Percentiles rank a stretch among this genome's conserved stretches.
Conservation (phyloP, 2,888 invertebrate species). For the Yponomeuta plumbellus region DNA sequence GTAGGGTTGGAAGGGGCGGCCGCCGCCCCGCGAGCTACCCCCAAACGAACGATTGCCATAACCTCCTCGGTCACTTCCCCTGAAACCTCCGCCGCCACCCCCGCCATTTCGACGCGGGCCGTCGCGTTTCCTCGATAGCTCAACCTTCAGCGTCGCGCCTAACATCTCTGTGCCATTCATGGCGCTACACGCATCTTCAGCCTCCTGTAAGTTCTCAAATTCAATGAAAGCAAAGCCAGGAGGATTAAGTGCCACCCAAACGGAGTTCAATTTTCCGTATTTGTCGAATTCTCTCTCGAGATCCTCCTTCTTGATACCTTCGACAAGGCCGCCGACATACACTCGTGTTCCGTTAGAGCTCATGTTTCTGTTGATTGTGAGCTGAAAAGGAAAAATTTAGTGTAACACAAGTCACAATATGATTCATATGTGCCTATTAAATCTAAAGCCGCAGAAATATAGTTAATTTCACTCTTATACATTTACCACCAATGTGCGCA, state of each 20-base stretch:
- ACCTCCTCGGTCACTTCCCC: slow-evolving; percentile 59
- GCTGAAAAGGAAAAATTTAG: slow-evolving; percentile 26
- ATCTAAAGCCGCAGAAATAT: not conserved
- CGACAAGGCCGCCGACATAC: slow-evolving; percentile 92
- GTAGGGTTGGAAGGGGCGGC: slow-evolving; percentile 76
- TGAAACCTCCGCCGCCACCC: slow-evolving; percentile 67
- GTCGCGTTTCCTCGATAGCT: slow-evolving; percentile 89
- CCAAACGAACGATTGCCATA: slow-evolving; percentile 67
- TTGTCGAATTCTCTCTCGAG: slow-evolving; percentile 93
- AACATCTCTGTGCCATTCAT: slow-evolving; percentile 92
- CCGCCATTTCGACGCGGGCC: slow-evolving; percentile 81
- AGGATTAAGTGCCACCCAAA: slow-evolving; percentile 96
- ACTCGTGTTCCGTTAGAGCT: slow-evolving; percentile 83
- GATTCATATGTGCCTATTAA: not conserved
- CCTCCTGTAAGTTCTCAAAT: slow-evolving; percentile 91
- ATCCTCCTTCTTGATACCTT: slow-evolving; percentile 94
- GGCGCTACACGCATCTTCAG: slow-evolving; percentile 91
- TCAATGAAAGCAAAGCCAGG: slow-evolving; percentile 97
- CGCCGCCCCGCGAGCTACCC: slow-evolving; percentile 68
- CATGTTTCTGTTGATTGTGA: slow-evolving; percentile 37
- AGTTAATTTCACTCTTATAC: not conserved
- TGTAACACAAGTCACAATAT: not conserved
- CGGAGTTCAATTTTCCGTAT: slow-evolving; percentile 93
- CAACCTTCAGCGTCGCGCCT: slow-evolving; percentile 91
- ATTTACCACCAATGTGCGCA: slow-evolving; percentile 1